Percentiles rank a stretch among this genome's conserved stretches.
Evolutionary conservation across 2,113 vertebrate species (phyloP).

Genomic region (Pampusana beccarii): DNA sequence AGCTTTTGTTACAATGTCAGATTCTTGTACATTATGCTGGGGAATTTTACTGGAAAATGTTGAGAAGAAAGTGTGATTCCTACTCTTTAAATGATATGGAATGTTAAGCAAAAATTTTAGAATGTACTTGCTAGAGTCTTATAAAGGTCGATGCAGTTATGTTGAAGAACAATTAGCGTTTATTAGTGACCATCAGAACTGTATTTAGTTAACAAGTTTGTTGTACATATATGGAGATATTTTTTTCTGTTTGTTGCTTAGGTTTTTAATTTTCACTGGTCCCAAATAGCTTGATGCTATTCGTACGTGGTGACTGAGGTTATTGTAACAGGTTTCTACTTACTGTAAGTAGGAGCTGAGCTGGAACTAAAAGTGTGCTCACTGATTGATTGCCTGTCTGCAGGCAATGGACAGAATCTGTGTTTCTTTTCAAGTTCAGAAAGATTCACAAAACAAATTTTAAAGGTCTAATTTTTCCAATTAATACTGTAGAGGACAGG

Average conservation of each 20-base stretch:
- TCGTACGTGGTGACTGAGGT: constrained; percentile 69
- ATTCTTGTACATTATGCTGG: not conserved
- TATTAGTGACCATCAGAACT: not conserved
- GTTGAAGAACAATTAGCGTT: not conserved
- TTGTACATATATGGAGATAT: not conserved
- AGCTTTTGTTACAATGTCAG: not conserved
- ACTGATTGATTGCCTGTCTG: constrained; percentile 79
- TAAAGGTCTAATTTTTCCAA: constrained; percentile 70
- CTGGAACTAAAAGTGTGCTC: constrained; percentile 77
- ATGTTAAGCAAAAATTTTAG: not conserved
- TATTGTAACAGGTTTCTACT: constrained; percentile 74
- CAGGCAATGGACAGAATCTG: constrained; percentile 69
- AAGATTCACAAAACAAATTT: constrained; percentile 75
- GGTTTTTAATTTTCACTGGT: constrained; percentile 2
- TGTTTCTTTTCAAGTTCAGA: constrained; percentile 75
- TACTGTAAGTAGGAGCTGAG: constrained; percentile 71
- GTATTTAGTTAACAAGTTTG: not conserved
- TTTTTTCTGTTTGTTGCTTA: not conserved
- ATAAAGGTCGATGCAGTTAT: not conserved
- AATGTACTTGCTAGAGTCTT: not conserved
- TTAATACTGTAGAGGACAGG: constrained; percentile 39
- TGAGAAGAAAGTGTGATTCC: not conserved
- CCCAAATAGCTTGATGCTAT: constrained; percentile 53
- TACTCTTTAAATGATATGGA: not conserved
- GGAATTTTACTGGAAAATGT: not conserved